Conservation (phyloP, 1,140 invertebrate species). For the Gerris buenoi region DNA sequence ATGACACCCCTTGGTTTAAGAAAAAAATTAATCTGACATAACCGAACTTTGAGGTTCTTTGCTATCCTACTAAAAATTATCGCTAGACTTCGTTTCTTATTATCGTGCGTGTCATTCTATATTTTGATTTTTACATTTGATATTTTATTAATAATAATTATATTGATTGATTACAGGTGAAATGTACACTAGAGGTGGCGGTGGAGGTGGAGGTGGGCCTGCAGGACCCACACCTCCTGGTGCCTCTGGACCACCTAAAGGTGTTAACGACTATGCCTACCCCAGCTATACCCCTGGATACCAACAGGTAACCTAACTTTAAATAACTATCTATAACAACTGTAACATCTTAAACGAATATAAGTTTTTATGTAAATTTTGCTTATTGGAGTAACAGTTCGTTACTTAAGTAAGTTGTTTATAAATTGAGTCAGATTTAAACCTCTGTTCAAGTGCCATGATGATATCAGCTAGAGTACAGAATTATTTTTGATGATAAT, state of each 20-base stretch:
- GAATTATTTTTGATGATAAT: not conserved
- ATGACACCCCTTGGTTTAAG: no score
- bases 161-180: constrained; percentile 34
- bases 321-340: no score
- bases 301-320: constrained; percentile 28
- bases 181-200: constrained; percentile 36
- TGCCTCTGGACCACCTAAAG: constrained; percentile 32
- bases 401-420: no score
- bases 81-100: no score
- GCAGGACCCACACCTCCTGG: constrained; percentile 35
- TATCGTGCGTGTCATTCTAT: no score
- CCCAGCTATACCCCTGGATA: constrained; percentile 34
- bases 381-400: no score
- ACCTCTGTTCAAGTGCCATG: not conserved
- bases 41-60: no score
- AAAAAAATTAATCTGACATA: no score
- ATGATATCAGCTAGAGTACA: not conserved
- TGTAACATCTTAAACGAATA: no score
- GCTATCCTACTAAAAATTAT: constrained; percentile 23
- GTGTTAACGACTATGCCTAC: constrained; percentile 34
- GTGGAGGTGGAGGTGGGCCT: constrained; percentile 35
- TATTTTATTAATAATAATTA: not conserved
- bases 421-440: no score
- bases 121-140: not conserved
- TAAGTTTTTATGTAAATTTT: no score